Conservation (phyloP, 2,888 invertebrate species). For the Lasioglossum leucozonium region DNA sequence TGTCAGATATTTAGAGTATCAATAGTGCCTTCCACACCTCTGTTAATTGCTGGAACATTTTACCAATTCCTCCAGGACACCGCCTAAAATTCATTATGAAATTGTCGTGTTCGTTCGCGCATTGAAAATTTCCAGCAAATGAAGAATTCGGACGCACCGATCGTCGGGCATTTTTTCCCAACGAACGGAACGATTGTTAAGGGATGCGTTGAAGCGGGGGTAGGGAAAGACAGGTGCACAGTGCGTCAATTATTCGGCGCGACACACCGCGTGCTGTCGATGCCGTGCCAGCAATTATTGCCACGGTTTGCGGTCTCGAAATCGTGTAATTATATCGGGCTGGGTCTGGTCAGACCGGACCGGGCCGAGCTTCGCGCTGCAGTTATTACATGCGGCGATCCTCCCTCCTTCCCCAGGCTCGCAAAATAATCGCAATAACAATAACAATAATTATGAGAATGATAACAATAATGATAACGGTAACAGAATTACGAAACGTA, state of each 20-base stretch:
- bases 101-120: not conserved
- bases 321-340: constrained; percentile 38
- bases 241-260: constrained; percentile 32
- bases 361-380: not conserved
- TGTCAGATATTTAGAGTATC: too few relatives aligned
- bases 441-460: constrained; percentile 54
- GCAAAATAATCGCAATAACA: constrained; percentile 46
- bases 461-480: constrained; percentile 59
- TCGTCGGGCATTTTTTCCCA: not conserved
- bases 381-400: constrained; percentile 23
- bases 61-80: not conserved
- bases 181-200: not conserved
- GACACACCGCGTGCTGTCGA: constrained; percentile 16
- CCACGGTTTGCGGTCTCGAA: constrained; percentile 30
- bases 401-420: not conserved
- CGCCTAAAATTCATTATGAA: not conserved
- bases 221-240: not conserved
- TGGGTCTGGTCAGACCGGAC: not conserved
- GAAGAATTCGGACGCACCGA: not conserved
- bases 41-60: not conserved
- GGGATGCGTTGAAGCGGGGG: not conserved
- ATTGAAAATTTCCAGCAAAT: too few relatives aligned
- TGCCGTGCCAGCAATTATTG: constrained; percentile 35
- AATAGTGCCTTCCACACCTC: too few relatives aligned
- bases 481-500: constrained; percentile 59